A percentile compares a stretch with the other conserved stretches of the same genome.
Conservation (phyloP, 2,888 invertebrate genomes). For the Automeris io region DNA sequence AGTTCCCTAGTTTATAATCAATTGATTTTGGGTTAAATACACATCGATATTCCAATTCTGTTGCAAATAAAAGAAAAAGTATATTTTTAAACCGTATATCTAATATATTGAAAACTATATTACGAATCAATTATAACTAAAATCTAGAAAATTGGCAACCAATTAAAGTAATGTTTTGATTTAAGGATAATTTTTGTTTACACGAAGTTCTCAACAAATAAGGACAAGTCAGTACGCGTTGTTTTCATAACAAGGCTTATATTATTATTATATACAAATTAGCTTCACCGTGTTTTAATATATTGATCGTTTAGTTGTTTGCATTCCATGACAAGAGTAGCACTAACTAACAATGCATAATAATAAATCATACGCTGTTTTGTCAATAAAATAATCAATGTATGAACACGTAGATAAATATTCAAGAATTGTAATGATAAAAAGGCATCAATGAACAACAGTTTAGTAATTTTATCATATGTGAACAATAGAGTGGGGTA, state of each 20-base stretch:
- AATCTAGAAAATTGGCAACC: too few species aligned
- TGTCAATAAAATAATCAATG: slow-evolving; percentile 45
- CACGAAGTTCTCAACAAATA: too few species aligned
- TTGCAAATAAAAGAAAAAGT: too few species aligned
- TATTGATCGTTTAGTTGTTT: slow-evolving; percentile 46
- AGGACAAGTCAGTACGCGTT: too few species aligned
- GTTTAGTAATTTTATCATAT: slow-evolving; percentile 37
- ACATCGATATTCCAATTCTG: too few species aligned
- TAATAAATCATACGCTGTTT: slow-evolving; percentile 46
- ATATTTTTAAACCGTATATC: too few species aligned
- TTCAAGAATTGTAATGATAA: slow-evolving; percentile 36
- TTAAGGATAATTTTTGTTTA: too few species aligned
- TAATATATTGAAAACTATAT: too few species aligned
- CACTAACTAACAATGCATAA: slow-evolving; percentile 48
- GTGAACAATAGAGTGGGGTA: slow-evolving; percentile 34
- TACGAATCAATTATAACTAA: too few species aligned
- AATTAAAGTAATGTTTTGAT: too few species aligned
- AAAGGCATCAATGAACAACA: slow-evolving; percentile 43
- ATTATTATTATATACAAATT: slow-evolving; percentile 1
- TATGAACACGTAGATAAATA: slow-evolving; percentile 26
- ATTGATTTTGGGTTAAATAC: too few species aligned
- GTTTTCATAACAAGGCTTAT: neutral
- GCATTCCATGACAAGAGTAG: slow-evolving; percentile 42
- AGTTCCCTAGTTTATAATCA: too few species aligned
- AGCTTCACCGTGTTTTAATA: slow-evolving; percentile 35